Percentiles rank a stretch among this genome's conserved stretches.
These are phyloP conservation scores for Leucosticte australis DNA, from an alignment of 2,113 vertebrate genomes.

Conservation along the genomic window DNA sequence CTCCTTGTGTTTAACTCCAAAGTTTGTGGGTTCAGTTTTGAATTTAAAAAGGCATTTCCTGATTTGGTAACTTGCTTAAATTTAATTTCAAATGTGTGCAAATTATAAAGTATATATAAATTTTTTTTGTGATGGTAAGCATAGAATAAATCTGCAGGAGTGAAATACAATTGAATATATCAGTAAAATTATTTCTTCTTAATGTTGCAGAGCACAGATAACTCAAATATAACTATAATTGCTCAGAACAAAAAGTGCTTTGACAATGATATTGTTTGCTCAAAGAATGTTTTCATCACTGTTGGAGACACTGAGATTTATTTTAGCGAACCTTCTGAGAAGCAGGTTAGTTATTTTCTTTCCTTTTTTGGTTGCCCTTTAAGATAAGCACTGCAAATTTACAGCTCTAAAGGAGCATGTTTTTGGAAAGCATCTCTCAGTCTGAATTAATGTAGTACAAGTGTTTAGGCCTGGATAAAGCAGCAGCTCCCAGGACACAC, in stretches of 20 bases:
- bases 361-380: constrained; percentile 3
- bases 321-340: constrained; percentile 88
- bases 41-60: not conserved
- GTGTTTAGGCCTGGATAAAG: not conserved
- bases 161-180: not conserved
- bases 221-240: constrained; percentile 88
- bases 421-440: not conserved
- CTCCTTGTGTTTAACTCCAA: not conserved
- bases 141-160: not conserved
- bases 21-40: not conserved
- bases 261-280: constrained; percentile 96
- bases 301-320: constrained; percentile 91
- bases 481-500: not conserved
- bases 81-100: not conserved
- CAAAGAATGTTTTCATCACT: constrained; percentile 91
- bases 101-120: not conserved
- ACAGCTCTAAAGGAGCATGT: not conserved
- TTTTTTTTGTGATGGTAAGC: not conserved
- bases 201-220: constrained; percentile 83
- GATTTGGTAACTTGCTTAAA: not conserved
- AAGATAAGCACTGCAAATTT: constrained; percentile 14
- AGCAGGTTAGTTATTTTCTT: constrained; percentile 81
- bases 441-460: not conserved
- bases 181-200: constrained; percentile 52
- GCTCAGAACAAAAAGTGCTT: constrained; percentile 97